Evolutionary conservation across 2,797 vertebrate species (phyloP).

Genomic region (Anguilla marmorata): DNA sequence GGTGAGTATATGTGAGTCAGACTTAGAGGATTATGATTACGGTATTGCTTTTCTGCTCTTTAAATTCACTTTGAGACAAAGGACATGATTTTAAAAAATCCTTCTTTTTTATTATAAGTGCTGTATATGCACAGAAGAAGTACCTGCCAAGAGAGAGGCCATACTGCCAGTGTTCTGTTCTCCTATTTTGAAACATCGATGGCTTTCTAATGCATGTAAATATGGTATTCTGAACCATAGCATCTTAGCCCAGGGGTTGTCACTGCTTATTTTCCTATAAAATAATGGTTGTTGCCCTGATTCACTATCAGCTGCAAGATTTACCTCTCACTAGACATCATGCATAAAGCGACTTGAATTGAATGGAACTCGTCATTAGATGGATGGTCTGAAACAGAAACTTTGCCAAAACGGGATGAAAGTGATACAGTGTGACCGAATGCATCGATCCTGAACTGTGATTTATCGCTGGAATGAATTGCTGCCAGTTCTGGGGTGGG

Average conservation of each 20-base stretch:
- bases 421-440: conserved; percentile 13
- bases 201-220: background rate
- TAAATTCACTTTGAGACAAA: too few relatives aligned
- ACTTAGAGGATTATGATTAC: background rate
- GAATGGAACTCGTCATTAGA: background rate
- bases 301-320: background rate
- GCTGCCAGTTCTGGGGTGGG: background rate
- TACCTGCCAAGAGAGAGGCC: background rate
- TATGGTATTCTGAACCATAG: background rate
- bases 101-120: background rate
- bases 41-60: background rate
- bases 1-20: background rate
- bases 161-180: background rate
- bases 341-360: background rate
- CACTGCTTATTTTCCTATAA: background rate
- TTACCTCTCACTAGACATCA: background rate
- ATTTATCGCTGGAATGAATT: background rate
- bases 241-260: background rate
- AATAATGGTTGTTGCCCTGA: background rate
- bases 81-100: background rate
- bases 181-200: background rate
- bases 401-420: background rate
- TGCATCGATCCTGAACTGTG: background rate
- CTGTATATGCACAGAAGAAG: background rate
- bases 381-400: background rate